Conservation (phyloP, 2,113 vertebrate species). For the Telmatochromis sp. region DNA sequence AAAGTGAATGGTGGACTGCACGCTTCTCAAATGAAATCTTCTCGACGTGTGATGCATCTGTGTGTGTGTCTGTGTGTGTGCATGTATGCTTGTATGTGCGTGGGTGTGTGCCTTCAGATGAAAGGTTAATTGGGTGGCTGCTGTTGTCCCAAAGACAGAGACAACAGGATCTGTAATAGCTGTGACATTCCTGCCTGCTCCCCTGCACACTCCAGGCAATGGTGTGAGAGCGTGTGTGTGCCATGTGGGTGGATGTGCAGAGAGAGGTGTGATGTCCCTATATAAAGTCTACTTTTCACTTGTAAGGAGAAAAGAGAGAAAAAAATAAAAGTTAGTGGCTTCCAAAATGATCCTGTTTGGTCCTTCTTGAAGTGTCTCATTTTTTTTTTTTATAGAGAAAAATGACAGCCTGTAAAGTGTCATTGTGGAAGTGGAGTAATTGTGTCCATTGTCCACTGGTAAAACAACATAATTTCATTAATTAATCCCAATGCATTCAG, state of each 20-base stretch:
- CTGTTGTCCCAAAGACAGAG: conserved; percentile 47
- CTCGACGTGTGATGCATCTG: neutral
- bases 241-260: conserved; percentile 3
- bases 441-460: neutral
- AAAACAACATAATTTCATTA: neutral
- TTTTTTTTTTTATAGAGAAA: neutral
- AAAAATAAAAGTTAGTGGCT: neutral
- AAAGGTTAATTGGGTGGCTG: conserved; percentile 67
- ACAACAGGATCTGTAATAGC: conserved; percentile 56
- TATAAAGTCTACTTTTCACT: conserved; percentile 6
- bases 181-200: conserved; percentile 49
- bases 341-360: neutral
- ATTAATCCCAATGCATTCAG: neutral
- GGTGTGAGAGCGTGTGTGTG: neutral
- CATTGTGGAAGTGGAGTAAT: neutral
- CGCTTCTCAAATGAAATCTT: neutral
- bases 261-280: neutral
- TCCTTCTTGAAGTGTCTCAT: neutral
- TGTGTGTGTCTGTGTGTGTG: neutral
- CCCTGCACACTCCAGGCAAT: conserved; percentile 22
- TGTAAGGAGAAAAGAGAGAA: neutral
- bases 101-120: neutral
- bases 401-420: neutral
- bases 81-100: neutral
- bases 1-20: neutral